phyloP scores from a whole-genome alignment of 2,888 invertebrate genomes.

The Galerucella nymphaeae region DNA sequence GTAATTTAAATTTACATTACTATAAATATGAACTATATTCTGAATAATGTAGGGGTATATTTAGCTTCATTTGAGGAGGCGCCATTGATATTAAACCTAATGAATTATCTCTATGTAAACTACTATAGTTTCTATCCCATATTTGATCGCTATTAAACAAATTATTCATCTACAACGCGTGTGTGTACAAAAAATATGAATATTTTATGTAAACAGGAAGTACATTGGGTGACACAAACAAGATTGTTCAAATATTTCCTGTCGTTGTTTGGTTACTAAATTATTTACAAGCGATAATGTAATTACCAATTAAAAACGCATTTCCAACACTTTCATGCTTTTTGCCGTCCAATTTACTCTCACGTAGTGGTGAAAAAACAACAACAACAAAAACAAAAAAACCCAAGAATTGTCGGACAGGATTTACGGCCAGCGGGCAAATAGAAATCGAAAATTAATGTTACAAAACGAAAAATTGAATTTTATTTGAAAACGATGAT shows the following conservation, averaged over 20 bases:
- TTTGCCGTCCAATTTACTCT: background rate
- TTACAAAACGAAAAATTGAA: no score
- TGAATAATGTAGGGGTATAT: no score
- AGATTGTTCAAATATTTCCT: conserved; percentile 27
- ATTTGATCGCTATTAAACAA: conserved; percentile 23
- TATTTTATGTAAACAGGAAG: conserved; percentile 31
- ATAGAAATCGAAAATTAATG: no score
- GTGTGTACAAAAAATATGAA: conserved; percentile 14
- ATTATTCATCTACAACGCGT: conserved; percentile 20
- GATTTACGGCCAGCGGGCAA: background rate
- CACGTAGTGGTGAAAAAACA: background rate
- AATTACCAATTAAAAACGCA: conserved; percentile 24
- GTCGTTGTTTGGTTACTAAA: conserved; percentile 14
- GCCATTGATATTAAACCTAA: background rate
- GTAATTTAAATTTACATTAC: no score
- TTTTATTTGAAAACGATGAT: no score
- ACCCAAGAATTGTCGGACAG: background rate
- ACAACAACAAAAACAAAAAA: background rate
- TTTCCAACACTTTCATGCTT: conserved; percentile 10
- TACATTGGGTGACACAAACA: conserved; percentile 22
- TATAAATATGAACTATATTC: no score
- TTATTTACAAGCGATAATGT: background rate
- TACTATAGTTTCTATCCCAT: conserved; percentile 18
- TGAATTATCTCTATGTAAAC: background rate
- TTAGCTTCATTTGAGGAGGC: no score